These are phyloP conservation scores for Pyrgilauda ruficollis DNA, from an alignment of 2,113 vertebrate genomes.

Conservation along the genomic window DNA sequence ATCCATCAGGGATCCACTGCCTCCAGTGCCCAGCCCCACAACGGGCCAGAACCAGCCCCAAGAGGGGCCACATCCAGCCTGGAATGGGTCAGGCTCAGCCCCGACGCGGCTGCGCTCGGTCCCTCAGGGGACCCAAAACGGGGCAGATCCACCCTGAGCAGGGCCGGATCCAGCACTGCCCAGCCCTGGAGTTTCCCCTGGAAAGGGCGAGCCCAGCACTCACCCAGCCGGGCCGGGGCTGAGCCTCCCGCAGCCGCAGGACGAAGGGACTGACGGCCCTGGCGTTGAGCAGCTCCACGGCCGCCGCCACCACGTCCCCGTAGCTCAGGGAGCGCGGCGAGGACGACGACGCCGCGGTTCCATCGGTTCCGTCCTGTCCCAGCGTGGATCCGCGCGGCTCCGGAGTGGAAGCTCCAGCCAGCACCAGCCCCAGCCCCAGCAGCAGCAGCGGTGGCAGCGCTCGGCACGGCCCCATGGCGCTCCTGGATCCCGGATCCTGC, in stretches of 20 bases:
- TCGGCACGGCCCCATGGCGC: background rate
- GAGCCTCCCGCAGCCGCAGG: background rate
- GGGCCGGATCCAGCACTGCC: accelerated
- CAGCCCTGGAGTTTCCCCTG: accelerated
- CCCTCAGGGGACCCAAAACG: background rate
- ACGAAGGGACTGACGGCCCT: background rate
- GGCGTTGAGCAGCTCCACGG: background rate
- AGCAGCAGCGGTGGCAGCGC: background rate
- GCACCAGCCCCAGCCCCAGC: background rate
- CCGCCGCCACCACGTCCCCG: accelerated
- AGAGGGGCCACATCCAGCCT: background rate
- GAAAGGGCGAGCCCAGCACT: background rate
- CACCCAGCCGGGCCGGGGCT: background rate
- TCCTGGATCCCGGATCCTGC: background rate
- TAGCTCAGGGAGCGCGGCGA: accelerated
- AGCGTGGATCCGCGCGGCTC: accelerated
- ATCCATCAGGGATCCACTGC: background rate
- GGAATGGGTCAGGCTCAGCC: background rate
- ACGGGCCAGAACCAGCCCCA: accelerated
- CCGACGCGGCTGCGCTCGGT: accelerated
- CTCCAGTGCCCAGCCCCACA: background rate
- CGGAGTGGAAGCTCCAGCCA: background rate
- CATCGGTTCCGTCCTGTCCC: accelerated
- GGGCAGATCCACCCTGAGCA: background rate
- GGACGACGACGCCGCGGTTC: accelerated